phyloP scores from a whole-genome alignment of 2,797 vertebrate species.

The Staurois parvus region DNA sequence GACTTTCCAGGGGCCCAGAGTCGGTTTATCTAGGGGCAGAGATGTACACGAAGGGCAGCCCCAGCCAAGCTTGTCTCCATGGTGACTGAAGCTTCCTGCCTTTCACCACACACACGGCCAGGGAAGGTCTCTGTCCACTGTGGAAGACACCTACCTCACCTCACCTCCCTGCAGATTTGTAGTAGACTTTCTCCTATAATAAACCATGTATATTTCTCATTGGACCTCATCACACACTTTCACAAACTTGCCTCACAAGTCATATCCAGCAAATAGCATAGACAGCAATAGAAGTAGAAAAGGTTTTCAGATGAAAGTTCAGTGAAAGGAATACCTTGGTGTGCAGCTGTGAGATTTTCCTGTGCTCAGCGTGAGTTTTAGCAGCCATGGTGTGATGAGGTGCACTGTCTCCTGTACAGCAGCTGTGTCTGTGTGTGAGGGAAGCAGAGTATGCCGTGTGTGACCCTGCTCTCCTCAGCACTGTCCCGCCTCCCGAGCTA shows the following conservation, averaged over 20 bases:
- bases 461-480: no score
- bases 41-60: no score
- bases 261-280: not conserved
- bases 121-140: not conserved
- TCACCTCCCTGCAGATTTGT: no score
- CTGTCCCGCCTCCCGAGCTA: conserved; percentile 18
- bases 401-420: not conserved
- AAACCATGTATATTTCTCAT: not conserved
- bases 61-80: conserved; percentile 32
- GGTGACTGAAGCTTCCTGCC: not conserved
- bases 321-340: conserved; percentile 33
- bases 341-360: conserved; percentile 38
- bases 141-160: not conserved
- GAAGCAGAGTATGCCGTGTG: not conserved
- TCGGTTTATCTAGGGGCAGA: no score
- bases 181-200: no score
- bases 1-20: no score
- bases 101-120: not conserved
- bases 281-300: not conserved
- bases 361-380: conserved; percentile 12
- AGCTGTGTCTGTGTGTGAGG: not conserved
- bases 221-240: not conserved
- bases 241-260: not conserved
- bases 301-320: not conserved
- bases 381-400: conserved; percentile 33